Base-by-base conservation (phyloP, 2,113 vertebrate species). In the Salminus brasiliensis region DNA sequence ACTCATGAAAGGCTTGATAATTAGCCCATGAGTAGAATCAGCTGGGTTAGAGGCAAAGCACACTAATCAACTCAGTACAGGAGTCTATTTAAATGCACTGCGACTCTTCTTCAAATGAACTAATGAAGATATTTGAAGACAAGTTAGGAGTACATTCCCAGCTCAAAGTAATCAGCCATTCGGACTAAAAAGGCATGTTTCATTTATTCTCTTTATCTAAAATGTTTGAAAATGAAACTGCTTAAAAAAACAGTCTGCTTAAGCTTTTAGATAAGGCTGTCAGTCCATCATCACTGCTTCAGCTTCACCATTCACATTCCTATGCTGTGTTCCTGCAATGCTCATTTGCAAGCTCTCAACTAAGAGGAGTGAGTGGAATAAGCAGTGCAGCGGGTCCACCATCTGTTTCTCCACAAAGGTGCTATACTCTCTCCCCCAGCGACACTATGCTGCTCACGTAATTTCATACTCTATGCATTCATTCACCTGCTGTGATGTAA, bases 331-430 rank as follows among this genome's bases (percentile, higher is more conserved):
- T 21, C 18, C 32, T 63, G 62, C 63, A 53, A 49, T 53, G 69
- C 29, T 71, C 69, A 55, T 67, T 18, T 76, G 62, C 62, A 76
- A 5, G 21, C 36, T 7, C 68, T 77, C 63, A 57, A 68, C 63
- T 43, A 18, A 69, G 34, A 66, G 29, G 21, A 59, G 68, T 5
- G 62, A 18, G 15, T 7, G 66, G 52, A 68, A 77, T 43, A 66
- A 74, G 13, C 15, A 76, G 66, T 29, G 49, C 52, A 57, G 47
- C 36, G 45, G 36, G 55, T 18, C 52, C 21, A 34, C 66, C 76
- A 27, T 60, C 66, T 69, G 75, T 78, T 49, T 78, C 66, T 43
- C 25, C 3, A 29, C 43, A 25, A 69, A 77, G 5, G 25, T 70
- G 27, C 21, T 43, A 25, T 15, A 34, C 49, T 55, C 32, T 21